These are phyloP conservation scores for Ceratina australensis DNA, from an alignment of 1,140 invertebrate species.

Conservation along the genomic window DNA sequence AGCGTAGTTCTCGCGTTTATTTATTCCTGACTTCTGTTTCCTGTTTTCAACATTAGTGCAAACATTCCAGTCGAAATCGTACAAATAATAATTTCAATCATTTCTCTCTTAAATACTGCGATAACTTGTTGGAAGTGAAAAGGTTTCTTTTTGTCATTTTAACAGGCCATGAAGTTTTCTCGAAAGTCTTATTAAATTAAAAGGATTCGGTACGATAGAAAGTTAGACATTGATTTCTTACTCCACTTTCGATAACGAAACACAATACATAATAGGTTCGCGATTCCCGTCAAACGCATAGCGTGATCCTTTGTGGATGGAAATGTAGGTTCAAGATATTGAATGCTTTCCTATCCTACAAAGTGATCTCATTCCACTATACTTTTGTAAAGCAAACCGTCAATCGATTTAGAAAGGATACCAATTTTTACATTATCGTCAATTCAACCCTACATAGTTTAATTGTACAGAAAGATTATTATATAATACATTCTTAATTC, in stretches of 20 bases:
- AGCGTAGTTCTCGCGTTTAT: no score
- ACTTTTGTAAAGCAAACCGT: neutral
- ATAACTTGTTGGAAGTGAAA: no score
- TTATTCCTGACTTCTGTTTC: no score
- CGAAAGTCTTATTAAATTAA: neutral
- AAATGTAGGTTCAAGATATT: constrained; percentile 4
- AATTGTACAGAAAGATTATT: no score
- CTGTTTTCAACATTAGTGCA: no score
- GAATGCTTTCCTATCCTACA: neutral
- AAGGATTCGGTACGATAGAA: no score
- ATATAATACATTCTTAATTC: no score
- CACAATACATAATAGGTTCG: neutral
- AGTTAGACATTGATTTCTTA: neutral
- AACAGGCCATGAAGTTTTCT: neutral
- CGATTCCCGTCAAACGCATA: neutral
- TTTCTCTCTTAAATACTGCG: no score
- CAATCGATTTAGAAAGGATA: neutral
- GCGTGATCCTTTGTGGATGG: neutral
- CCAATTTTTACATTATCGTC: no score
- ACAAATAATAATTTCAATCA: no score
- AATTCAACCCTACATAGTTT: no score
- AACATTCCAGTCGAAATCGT: no score
- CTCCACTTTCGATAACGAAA: neutral
- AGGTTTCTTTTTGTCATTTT: neutral
- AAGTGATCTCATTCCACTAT: neutral